Evolutionary conservation across 2,113 vertebrate genomes (phyloP).

Genomic region (Glaucidium brasilianum): DNA sequence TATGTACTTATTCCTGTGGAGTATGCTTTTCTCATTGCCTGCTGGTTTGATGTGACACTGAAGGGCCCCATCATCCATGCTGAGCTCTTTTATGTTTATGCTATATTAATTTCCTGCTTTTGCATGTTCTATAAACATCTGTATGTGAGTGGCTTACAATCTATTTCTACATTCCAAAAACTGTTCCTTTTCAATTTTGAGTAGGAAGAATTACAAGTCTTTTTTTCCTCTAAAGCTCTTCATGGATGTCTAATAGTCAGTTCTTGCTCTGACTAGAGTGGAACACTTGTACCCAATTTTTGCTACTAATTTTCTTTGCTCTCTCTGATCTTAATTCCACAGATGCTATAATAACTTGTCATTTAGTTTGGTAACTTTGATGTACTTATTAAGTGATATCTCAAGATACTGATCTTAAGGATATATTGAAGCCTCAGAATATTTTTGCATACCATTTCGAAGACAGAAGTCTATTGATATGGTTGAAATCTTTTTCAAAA

Average conservation of each 20-base stretch:
- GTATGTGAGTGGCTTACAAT: constrained; percentile 14
- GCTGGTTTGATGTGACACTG: not conserved
- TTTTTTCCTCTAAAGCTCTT: not conserved
- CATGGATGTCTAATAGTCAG: not conserved
- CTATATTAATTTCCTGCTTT: constrained; percentile 19
- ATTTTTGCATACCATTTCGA: constrained; percentile 27
- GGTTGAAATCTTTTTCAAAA: not conserved
- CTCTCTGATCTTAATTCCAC: not conserved
- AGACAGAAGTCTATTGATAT: not conserved
- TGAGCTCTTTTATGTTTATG: constrained; percentile 33
- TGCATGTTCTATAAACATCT: constrained; percentile 15
- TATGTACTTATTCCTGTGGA: constrained; percentile 1
- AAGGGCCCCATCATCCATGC: not conserved
- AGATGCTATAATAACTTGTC: not conserved
- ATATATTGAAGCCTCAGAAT: constrained; percentile 1
- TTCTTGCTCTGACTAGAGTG: constrained; percentile 2
- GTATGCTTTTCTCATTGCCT: not conserved
- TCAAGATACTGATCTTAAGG: constrained; percentile 14
- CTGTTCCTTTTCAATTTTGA: not conserved
- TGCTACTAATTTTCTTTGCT: not conserved
- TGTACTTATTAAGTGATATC: not conserved
- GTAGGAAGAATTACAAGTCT: constrained; percentile 6
- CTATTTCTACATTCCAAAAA: not conserved
- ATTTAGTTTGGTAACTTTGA: constrained; percentile 2
- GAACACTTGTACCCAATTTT: constrained; percentile 11